Evolutionary conservation across 2,797 vertebrate species (phyloP), one percentile per base, ranked within the genome.

Genomic region (Pseudochromis fuscus): DNA sequence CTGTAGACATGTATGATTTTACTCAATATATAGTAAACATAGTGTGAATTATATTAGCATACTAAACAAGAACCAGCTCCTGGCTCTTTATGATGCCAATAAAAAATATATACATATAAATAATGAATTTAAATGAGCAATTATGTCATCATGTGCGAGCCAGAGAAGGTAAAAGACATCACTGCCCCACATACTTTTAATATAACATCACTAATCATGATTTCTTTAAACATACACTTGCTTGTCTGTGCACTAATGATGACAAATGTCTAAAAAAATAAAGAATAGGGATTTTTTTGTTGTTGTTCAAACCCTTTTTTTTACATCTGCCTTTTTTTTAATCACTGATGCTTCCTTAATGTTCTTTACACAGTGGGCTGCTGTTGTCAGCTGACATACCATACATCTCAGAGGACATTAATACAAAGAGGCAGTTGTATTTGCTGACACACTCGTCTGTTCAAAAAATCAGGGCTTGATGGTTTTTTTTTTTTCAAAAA

Each of bases 101-200:
- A 76, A 55, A 76, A 76, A 51, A n/a, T n/a, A n/a, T n/a, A n/a
- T n/a, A n/a, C n/a, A n/a, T n/a, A n/a, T n/a, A n/a, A 77, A 84
- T 66, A 40, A 52, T 78, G 77, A 56, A 87, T 83, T 86, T 82
- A 86, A 80, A 85, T 83, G 42, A 86, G n/a, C 56, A 28, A 72
- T 73, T 73, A 75, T 74, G 55, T 49, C 46, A 52, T 56, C 30
- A 75, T 77, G 59, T 82, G 38, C 65, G 49, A 70, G 63, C 56
- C 48, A 57, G 24, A 45, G 60, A 13, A 73, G 62, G 63, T 57
- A 53, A 68, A 75, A 69, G 28, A 28, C 1, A 35, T 50, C 55
- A 23, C 12, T 64, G 13, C 33, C 21, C 9, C 53, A 21, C 44
- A 18, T 45, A 19, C 12, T 35, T 31, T 50, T 44, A 15, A 64